phyloP scores from a whole-genome alignment of 1,140 invertebrate species.

The Ceratina calcarata region DNA sequence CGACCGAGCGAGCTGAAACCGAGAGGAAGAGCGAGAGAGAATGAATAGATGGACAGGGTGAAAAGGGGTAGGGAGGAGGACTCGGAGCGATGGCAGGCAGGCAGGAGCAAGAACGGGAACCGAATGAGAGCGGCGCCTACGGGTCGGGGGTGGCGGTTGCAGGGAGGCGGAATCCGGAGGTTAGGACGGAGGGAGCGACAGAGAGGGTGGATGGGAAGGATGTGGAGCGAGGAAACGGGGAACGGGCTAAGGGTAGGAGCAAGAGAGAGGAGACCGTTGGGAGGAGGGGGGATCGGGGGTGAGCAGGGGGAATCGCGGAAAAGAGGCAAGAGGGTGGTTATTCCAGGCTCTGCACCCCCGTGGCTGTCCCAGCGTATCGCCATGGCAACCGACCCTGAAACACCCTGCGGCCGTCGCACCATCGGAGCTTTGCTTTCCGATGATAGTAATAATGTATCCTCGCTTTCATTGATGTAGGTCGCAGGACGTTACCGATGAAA shows the following conservation, averaged over 20 bases:
- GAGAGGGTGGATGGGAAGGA: not conserved
- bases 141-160: slow-evolving; percentile 6
- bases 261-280: slow-evolving; percentile 15
- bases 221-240: not conserved
- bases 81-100: not conserved
- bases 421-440: slow-evolving; percentile 73
- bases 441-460: slow-evolving; percentile 74
- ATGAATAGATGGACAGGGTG: not conserved
- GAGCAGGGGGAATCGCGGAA: slow-evolving; percentile 56
- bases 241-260: not conserved
- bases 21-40: not conserved
- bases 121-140: slow-evolving; percentile 10
- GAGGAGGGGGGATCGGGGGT: not conserved
- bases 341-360: slow-evolving; percentile 65
- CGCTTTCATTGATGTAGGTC: slow-evolving; percentile 71
- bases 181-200: not conserved
- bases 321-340: slow-evolving; percentile 68
- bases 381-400: slow-evolving; percentile 73
- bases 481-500: slow-evolving; percentile 58
- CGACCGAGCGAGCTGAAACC: not conserved
- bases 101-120: slow-evolving; percentile 29
- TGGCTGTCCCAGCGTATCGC: slow-evolving; percentile 64
- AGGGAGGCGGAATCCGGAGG: slow-evolving; percentile 9
- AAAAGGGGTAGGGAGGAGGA: slow-evolving; percentile 9
- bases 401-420: slow-evolving; percentile 67